Evolutionary conservation across 64 coral and sea anemone genomes (phyloP), one percentile per base, ranked within the genome.

Genomic region (Stichodactyla mertensii): DNA sequence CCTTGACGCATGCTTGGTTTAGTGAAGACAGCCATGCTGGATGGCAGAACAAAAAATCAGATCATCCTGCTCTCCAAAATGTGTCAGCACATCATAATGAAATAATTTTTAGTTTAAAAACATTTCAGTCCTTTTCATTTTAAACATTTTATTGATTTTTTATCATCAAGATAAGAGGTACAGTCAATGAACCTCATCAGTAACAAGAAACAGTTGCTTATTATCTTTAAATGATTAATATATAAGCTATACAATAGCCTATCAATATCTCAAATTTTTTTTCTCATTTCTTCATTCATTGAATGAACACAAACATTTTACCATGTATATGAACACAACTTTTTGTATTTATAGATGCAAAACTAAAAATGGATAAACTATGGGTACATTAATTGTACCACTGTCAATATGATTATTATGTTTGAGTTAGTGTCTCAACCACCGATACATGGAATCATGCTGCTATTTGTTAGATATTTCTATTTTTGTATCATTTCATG

Each of bases 201-300:
- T 27, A 31, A 13, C 12, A 74, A 7, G 11, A 74, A 74, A 26
- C 7, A 27, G n/a, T 12, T 74, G 0, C 24, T 27, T 11, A 10
- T 27, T 74, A 28, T 36, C 69, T 74, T 23, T 12, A 31, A n/a
- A 31, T 74, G 24, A 14, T 74, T 27, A 27, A 13, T 27, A 28
- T 81, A 19, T 8, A 81, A 45, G 53, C 78, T 81, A 81, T 81
- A 81, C 78, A 6, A 81, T 81, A 81, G 78, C 53, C n/a, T 81
- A 55, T 28, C 7, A 18, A 81, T 53, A 53, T 52, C 24, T n/a
- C n/a, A n/a, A n/a, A n/a, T 81, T 53, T 55, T 81, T 52, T 54
- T 24, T 52, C 7, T 80, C 52, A 52, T 10, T 80, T 81, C 54
- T 52, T 52, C 78, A 81, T 81, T 81, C 78, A 81, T 31, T 81